These are phyloP conservation scores for Drosophila aff. DNA, from an alignment of 1,140 invertebrate genomes.

Conservation along the genomic window DNA sequence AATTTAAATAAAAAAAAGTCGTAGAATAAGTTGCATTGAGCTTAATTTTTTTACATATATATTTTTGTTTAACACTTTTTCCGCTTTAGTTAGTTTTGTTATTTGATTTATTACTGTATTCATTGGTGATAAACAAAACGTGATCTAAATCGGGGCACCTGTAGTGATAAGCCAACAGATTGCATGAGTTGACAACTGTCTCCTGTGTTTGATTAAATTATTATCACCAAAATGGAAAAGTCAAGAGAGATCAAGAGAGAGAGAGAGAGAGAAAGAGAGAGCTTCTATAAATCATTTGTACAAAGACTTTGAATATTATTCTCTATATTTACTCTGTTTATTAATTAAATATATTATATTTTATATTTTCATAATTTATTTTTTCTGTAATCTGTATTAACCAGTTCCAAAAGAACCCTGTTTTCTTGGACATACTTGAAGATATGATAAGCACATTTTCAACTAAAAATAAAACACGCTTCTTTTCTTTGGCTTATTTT, in stretches of 20 bases:
- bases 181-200: slow-evolving; percentile 10
- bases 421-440: neutral
- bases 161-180: slow-evolving; percentile 36
- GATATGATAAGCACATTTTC: slow-evolving; percentile 1
- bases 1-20: neutral
- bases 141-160: slow-evolving; percentile 28
- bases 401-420: neutral
- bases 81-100: neutral
- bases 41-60: neutral
- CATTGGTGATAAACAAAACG: slow-evolving; percentile 28
- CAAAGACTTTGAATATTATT: neutral
- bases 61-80: neutral
- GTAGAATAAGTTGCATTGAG: neutral
- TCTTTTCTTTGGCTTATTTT: slow-evolving; percentile 11
- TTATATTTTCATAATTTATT: too few species aligned
- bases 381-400: too few species aligned
- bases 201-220: slow-evolving; percentile 23
- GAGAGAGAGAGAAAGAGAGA: neutral
- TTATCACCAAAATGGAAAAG: slow-evolving; percentile 12
- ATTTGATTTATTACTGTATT: slow-evolving; percentile 2
- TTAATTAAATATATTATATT: too few species aligned
- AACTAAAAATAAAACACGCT: slow-evolving; percentile 1
- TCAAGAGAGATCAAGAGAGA: neutral
- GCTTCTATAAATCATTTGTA: neutral
- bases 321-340: too few species aligned